These are phyloP conservation scores for Leptinotarsa peninsularis DNA, from an alignment of 2,888 invertebrate genomes.

Conservation along the genomic window DNA sequence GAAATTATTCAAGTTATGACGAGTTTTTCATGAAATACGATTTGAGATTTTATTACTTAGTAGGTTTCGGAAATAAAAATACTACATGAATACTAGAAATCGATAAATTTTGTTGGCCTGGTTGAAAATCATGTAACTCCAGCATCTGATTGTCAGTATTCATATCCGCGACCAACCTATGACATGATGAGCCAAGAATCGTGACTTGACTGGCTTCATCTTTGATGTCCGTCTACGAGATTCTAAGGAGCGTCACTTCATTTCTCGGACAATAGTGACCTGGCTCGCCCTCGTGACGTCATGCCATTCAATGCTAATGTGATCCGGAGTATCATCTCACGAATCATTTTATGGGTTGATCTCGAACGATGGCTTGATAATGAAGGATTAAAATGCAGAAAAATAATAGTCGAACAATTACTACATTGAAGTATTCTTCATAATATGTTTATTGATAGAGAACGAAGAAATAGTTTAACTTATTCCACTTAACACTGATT, in stretches of 20 bases:
- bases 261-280: conserved; percentile 64
- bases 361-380: conserved; percentile 22
- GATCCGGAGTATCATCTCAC: conserved; percentile 51
- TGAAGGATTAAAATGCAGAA: background rate
- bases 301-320: conserved; percentile 65
- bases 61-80: too few relatives aligned
- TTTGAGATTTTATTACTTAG: too few relatives aligned
- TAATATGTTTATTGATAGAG: too few relatives aligned
- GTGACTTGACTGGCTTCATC: conserved; percentile 33
- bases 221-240: conserved; percentile 39
- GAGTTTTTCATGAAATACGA: too few relatives aligned
- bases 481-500: too few relatives aligned
- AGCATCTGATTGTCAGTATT: background rate
- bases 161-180: conserved; percentile 30
- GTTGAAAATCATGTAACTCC: background rate
- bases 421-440: too few relatives aligned
- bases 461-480: too few relatives aligned
- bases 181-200: conserved; percentile 28
- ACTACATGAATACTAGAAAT: too few relatives aligned
- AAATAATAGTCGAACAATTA: background rate
- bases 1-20: too few relatives aligned
- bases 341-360: conserved; percentile 36
- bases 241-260: conserved; percentile 53
- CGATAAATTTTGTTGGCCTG: background rate
- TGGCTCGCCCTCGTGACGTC: conserved; percentile 65